phyloP scores from a whole-genome alignment of 2,113 vertebrate species.

The Urocolius indicus region DNA sequence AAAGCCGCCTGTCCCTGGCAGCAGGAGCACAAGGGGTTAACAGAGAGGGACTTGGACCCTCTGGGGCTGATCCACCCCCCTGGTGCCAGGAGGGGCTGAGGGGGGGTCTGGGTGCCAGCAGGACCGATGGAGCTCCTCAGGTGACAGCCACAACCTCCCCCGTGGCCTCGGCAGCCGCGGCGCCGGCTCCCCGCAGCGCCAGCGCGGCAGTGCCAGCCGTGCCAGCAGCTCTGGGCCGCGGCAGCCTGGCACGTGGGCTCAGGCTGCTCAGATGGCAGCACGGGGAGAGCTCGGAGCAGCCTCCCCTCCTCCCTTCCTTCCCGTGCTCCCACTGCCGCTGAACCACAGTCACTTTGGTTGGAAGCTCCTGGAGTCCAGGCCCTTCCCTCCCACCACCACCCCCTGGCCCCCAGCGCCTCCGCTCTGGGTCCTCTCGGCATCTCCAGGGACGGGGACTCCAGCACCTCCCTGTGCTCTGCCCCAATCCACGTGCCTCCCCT shows the following conservation, averaged over 20 bases:
- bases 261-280: neutral
- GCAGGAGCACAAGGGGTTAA: neutral
- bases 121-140: fast-evolving
- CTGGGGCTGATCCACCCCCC: fast-evolving
- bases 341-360: too few relatives aligned
- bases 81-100: too few relatives aligned
- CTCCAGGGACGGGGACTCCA: too few relatives aligned
- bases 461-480: too few relatives aligned
- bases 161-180: neutral
- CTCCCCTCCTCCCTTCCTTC: neutral
- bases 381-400: too few relatives aligned
- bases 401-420: too few relatives aligned
- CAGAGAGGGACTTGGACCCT: neutral
- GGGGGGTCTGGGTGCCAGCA: fast-evolving
- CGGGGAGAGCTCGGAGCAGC: neutral
- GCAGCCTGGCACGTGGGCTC: neutral
- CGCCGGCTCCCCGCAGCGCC: neutral
- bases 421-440: too few relatives aligned
- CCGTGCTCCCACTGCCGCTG: too few relatives aligned
- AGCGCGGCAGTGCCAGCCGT: neutral
- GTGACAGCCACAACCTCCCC: neutral
- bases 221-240: neutral
- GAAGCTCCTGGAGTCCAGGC: too few relatives aligned
- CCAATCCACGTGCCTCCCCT: too few relatives aligned
- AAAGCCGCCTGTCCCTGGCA: neutral